Evolutionary conservation across 2,113 vertebrate species (phyloP), one percentile per base, ranked within the genome.

Genomic region (Mastomys coucha): DNA sequence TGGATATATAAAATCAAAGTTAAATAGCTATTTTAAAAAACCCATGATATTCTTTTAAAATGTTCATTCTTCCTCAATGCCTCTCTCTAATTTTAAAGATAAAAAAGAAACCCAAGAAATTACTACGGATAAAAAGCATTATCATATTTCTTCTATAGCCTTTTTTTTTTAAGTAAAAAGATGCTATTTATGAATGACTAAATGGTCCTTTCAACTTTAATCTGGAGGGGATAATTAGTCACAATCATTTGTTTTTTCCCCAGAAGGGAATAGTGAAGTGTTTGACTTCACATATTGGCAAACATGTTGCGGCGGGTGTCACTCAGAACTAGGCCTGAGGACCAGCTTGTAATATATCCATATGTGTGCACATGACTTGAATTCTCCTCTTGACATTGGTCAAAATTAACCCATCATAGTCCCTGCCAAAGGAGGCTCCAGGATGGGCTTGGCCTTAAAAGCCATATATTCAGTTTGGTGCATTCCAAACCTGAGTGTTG

Each of bases 371-470:
- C 97, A 67, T 87, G 97, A 96, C 96, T 82, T 28, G 93, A 97
- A 94, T 97, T 97, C 98, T 97, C 93, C 97, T 96, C 69, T 96
- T 96, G 94, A 96, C 94, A 93, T 94, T 95, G 76, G 20, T 97
- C 97, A 96, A 49, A 98, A 84, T 82, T 95, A 97, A 93, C 13
- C n/a, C 16, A 60, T 97, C 95, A 65, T 65, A 81, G 96, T 89
- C 82, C 49, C 67, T 81, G 96, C 88, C 82, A 53, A 3, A 88
- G 91, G 45, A n/a, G 91, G 97, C 95, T 93, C 96, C 2, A 22
- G 85, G 93, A 97, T 89, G 96, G 92, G 63, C 76, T 89, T 20
- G 93, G 87, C 86, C 45, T 94, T 96, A 96, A 93, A 96, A 98
- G 97, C 97, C 80, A 39, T 53, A 33, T 93, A 98, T 97, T 96